phyloP scores from a whole-genome alignment of 2,888 invertebrate genomes.

The Plebejus anna region DNA sequence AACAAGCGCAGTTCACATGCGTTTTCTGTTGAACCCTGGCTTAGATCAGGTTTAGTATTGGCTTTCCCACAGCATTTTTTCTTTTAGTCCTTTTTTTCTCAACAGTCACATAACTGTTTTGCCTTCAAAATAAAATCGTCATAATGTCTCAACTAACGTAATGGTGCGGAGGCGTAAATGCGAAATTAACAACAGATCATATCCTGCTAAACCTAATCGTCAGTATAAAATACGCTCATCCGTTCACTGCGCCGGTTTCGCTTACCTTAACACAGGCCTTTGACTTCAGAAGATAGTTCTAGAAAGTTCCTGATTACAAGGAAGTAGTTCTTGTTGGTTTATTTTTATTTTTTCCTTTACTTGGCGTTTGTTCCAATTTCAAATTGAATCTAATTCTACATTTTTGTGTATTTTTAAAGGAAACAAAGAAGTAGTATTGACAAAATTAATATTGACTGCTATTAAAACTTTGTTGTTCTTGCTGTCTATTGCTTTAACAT shows the following conservation, averaged over 20 bases:
- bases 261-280: conserved; percentile 1
- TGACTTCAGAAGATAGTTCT: conserved; percentile 9
- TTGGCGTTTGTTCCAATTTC: background rate
- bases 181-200: conserved; percentile 15
- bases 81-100: background rate
- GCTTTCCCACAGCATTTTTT: no score
- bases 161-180: background rate
- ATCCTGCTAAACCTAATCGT: conserved; percentile 11
- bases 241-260: background rate
- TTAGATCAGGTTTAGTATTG: no score
- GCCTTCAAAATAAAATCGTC: background rate
- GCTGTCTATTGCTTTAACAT: no score
- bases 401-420: no score
- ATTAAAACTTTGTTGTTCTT: no score
- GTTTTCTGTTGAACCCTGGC: no score
- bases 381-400: no score
- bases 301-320: background rate
- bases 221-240: conserved; percentile 2
- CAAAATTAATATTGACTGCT: no score
- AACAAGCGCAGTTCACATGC: no score
- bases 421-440: no score
- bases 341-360: background rate
- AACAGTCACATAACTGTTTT: background rate
- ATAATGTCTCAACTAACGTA: background rate
- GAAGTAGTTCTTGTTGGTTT: no score